Evolutionary conservation across 1,140 invertebrate genomes (phyloP).

Genomic region (Elymnias hypermnestra): DNA sequence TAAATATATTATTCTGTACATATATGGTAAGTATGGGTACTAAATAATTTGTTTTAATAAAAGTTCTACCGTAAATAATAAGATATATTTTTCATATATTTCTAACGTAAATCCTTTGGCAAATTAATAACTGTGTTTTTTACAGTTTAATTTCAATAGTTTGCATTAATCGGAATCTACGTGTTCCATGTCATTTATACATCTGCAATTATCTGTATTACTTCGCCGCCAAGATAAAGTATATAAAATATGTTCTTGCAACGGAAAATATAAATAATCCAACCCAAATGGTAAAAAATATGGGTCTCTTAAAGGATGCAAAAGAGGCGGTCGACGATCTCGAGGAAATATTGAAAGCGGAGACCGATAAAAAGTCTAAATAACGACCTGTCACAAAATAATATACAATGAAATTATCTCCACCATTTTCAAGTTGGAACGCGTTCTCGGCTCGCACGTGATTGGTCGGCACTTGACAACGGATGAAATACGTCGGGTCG

Average conservation of each 20-base stretch:
- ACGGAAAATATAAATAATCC: constrained; percentile 13
- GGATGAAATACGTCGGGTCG: constrained; percentile 61
- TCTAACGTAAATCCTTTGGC: no score
- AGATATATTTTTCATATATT: no score
- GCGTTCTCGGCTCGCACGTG: constrained; percentile 28
- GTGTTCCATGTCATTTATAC: no score
- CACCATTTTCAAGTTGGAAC: constrained; percentile 67
- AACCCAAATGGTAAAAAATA: constrained; percentile 13
- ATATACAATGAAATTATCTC: constrained; percentile 74
- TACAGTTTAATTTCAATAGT: no score
- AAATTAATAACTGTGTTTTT: no score
- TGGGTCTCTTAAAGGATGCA: constrained; percentile 17
- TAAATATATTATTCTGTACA: no score
- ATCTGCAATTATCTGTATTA: no score
- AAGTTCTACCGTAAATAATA: no score
- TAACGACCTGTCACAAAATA: constrained; percentile 74
- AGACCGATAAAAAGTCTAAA: constrained; percentile 68
- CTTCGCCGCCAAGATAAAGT: no score
- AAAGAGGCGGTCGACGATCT: constrained; percentile 23
- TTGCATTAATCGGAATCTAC: no score
- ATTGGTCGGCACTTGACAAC: constrained; percentile 65
- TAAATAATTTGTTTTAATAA: no score
- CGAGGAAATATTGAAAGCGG: constrained; percentile 56
- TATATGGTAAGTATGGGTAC: no score
- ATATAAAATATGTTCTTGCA: neutral